Evolutionary conservation across 2,888 invertebrate species (phyloP), one percentile per base, ranked within the genome.

Genomic region (Eristalis intricaria): DNA sequence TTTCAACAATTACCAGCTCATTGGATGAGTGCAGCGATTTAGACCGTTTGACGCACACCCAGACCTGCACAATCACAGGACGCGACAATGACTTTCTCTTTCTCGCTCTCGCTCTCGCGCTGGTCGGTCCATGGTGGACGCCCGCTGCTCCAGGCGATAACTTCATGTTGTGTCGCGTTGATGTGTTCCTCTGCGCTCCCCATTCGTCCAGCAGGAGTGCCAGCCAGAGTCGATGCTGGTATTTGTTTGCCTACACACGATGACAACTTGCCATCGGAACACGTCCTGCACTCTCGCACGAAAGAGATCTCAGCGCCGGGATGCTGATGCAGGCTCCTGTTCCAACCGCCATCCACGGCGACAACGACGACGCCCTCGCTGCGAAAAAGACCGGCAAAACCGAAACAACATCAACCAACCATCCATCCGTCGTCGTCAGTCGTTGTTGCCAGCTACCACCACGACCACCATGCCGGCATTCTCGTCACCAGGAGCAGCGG

Each of bases 301-400:
- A 86, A 86, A 83, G 86, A 87, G 86, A 83, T 87, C 86, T 83
- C 86, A 70, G 74, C n/a, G 43, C 35, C 10, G 40, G 32, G 83
- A 26, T 79, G 63, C 68, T 84, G 84, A 87, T 84, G 87, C 84
- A 84, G 68, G 68, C 79, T 79, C 74, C 82, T 83, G 83, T 83
- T 83, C 82, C 74, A 69, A 78, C 77, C 69, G 69, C 86, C 69
- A 76, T 35, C 80, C 10, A 35, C 65, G 26, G 26, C 60, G 61
- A 71, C 65, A 69, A 77, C 80, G 89, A 84, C 71, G 86, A 88
- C 89, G 89, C 89, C 89, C 88, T 81, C 88, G 66, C 66, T 50
- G 61, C 82, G 60, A 88, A 88, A 88, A 88, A 79, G 79, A 88
- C 80, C 85, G 69, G 61, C 85, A 88, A 87, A 88, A 89, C 79